These are phyloP conservation scores for Sternarchorhynchus goeldii DNA, from an alignment of 2,797 vertebrate genomes.

Conservation along the genomic window DNA sequence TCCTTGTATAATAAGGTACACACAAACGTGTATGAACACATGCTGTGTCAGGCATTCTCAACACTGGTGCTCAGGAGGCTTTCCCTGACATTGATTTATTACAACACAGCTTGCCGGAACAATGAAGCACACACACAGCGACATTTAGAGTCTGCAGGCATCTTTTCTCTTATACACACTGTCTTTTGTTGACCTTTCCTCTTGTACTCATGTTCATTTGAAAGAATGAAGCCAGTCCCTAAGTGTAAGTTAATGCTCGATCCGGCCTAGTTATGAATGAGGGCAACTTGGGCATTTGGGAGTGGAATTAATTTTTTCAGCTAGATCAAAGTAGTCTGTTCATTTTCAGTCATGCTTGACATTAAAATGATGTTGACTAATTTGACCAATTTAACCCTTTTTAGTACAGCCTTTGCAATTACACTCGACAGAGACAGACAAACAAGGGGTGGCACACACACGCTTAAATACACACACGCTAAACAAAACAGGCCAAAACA, in stretches of 20 bases:
- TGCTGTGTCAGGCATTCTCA: conserved; percentile 39
- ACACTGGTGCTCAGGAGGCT: conserved; percentile 39
- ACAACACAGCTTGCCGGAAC: conserved; percentile 44
- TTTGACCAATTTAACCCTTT: conserved; percentile 9
- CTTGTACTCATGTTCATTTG: conserved; percentile 31
- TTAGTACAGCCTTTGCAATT: conserved; percentile 10
- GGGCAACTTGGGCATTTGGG: conserved; percentile 32
- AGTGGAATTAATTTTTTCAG: conserved; percentile 30
- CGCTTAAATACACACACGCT: no score
- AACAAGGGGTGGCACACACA: no score
- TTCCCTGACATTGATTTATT: conserved; percentile 51
- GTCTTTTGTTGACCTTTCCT: conserved; percentile 49
- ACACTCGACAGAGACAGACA: no score
- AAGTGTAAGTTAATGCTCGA: conserved; percentile 41
- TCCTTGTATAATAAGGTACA: not conserved
- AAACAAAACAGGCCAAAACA: no score
- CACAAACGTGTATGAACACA: conserved; percentile 23
- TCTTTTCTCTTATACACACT: conserved; percentile 36
- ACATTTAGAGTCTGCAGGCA: conserved; percentile 47
- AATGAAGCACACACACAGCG: conserved; percentile 47
- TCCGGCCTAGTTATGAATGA: conserved; percentile 29
- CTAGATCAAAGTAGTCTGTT: conserved; percentile 23
- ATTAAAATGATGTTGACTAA: conserved; percentile 24
- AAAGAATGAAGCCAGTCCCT: conserved; percentile 41
- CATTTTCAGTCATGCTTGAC: conserved; percentile 30